Evolutionary conservation across 1,140 invertebrate genomes (phyloP).

Genomic region (Caenorhabditis brenneri): DNA sequence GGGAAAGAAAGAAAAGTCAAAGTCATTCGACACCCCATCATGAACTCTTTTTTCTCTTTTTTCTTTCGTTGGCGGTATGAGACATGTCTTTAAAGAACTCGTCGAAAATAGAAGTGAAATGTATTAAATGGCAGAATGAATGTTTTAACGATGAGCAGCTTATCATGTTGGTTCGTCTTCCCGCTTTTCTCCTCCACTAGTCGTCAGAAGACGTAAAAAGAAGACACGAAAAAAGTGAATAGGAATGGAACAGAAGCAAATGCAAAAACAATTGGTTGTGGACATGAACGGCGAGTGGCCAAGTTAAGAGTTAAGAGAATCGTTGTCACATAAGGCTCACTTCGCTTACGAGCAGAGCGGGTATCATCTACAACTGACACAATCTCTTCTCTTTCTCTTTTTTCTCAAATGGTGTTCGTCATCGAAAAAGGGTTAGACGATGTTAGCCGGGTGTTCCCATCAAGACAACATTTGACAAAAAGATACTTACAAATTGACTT

Average conservation of each 20-base stretch:
- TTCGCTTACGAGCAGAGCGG: background rate
- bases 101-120: background rate
- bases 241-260: conserved; percentile 15
- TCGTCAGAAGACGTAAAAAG: background rate
- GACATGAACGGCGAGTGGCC: background rate
- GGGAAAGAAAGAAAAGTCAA: background rate
- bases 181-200: background rate
- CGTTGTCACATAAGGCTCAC: background rate
- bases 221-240: conserved; percentile 12
- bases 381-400: background rate
- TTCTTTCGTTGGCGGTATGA: conserved; percentile 14
- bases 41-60: conserved; percentile 26
- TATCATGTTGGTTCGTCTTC: conserved; percentile 8
- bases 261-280: conserved; percentile 37
- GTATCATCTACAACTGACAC: conserved; percentile 11
- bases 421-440: background rate
- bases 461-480: conserved; percentile 11
- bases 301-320: conserved; percentile 25
- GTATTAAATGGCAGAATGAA: background rate
- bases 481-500: conserved; percentile 16
- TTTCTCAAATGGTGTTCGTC: conserved; percentile 4
- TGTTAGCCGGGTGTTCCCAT: conserved; percentile 9
- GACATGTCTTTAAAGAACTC: background rate
- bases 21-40: conserved; percentile 36
- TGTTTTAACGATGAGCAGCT: conserved; percentile 29